These are phyloP conservation scores for Gryllus longicercus DNA, from an alignment of 2,888 invertebrate species.

Conservation along the genomic window DNA sequence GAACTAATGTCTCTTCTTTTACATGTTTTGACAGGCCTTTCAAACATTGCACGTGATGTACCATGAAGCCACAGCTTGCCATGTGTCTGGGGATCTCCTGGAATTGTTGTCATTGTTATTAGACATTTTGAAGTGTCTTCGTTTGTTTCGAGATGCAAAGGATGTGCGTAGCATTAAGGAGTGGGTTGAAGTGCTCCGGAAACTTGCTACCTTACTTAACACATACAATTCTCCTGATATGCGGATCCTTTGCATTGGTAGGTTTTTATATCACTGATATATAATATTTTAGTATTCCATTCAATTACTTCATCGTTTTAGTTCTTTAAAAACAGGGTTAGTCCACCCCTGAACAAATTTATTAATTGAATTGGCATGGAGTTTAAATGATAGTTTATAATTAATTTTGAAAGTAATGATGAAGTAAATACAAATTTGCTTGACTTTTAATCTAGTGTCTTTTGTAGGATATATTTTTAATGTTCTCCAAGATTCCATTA, in stretches of 20 bases:
- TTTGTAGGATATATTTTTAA: no score
- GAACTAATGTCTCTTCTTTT: background rate
- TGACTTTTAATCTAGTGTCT: no score
- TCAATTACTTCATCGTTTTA: constrained; percentile 18
- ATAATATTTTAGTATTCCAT: background rate
- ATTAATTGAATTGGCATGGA: no score
- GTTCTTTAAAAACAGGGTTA: background rate
- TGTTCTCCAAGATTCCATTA: no score
- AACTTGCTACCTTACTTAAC: constrained; percentile 81
- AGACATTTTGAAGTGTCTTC: constrained; percentile 67
- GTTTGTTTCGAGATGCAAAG: constrained; percentile 50
- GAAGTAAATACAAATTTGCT: no score
- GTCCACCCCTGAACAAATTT: no score
- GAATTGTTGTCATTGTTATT: constrained; percentile 72
- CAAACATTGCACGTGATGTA: constrained; percentile 90
- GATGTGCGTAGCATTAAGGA: constrained; percentile 76
- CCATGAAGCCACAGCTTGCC: constrained; percentile 88
- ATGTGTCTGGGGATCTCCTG: constrained; percentile 77
- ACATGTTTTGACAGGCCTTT: constrained; percentile 64
- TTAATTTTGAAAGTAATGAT: no score
- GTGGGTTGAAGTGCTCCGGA: constrained; percentile 81
- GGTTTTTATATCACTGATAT: constrained; percentile 38
- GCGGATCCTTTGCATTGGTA: constrained; percentile 73
- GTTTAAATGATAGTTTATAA: no score
- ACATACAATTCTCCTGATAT: constrained; percentile 85